Conservation (phyloP, 2,888 invertebrate genomes). For the Synanthedon myopaeformis region DNA sequence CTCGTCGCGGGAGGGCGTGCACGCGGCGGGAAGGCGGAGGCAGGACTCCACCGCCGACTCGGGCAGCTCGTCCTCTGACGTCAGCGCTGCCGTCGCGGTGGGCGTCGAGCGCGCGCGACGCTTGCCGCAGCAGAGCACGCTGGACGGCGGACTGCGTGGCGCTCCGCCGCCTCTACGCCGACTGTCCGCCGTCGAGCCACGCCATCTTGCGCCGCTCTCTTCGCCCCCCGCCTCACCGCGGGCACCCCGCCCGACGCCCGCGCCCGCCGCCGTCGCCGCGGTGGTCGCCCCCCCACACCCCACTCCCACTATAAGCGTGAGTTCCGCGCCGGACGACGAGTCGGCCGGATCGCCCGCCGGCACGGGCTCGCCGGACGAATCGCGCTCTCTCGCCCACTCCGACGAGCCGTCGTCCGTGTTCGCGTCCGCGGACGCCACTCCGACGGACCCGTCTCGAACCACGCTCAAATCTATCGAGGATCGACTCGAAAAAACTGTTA, state of each 20-base stretch:
- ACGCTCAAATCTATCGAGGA: conserved; percentile 16
- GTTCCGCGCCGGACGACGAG: conserved; percentile 76
- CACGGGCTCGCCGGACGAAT: conserved; percentile 41
- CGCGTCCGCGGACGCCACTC: conserved; percentile 53
- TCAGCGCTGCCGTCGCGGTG: conserved; percentile 69
- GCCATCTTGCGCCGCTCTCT: conserved; percentile 66
- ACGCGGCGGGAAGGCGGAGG: conserved; percentile 50
- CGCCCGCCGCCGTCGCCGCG: conserved; percentile 32
- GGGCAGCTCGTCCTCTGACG: conserved; percentile 81
- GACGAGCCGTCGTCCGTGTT: conserved; percentile 61
- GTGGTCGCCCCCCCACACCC: conserved; percentile 40
- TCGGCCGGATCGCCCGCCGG: conserved; percentile 33
- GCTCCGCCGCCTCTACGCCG: conserved; percentile 56
- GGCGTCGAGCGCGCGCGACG: conserved; percentile 72
- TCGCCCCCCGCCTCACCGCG: conserved; percentile 54
- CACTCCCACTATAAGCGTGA: conserved; percentile 78
- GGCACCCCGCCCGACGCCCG: conserved; percentile 34
- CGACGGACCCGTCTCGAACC: conserved; percentile 35
- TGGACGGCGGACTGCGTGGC: conserved; percentile 73
- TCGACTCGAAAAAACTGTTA: conserved; percentile 11
- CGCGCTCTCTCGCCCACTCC: conserved; percentile 43
- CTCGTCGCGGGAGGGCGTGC: conserved; percentile 35
- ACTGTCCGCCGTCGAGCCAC: conserved; percentile 67
- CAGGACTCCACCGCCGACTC: conserved; percentile 79
- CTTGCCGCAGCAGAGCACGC: conserved; percentile 75